Evolutionary conservation across 2,888 invertebrate genomes (phyloP), one percentile per base, ranked within the genome.

Genomic region (Julus scandinavius): DNA sequence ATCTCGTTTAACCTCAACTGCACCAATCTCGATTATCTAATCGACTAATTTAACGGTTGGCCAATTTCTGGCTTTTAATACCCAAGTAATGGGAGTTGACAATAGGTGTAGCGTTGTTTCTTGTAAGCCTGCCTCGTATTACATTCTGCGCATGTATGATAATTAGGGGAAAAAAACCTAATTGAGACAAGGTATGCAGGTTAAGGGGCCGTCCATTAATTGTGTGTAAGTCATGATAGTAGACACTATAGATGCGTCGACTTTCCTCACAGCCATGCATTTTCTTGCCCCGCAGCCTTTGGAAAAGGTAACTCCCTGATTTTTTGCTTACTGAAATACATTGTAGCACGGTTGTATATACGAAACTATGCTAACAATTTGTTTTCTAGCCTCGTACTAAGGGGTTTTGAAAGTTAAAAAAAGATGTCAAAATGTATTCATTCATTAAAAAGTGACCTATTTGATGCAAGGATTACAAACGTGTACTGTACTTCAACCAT

Each of bases 201-300:
- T 80, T 80, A 80, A 38, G 80, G 80, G 80, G 80, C 29, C 80
- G 38, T 80, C 38, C 80, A 80, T 80, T 80, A 80, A 80, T 80
- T 80, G 29, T 11, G 80, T 38, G 63, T 72, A 20, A 72, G 63
- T 7, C 63, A 7, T 72, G 63, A 72, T 20, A 20, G 20, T 72
- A 20, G 63, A 72, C n/a, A 0, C 29, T 29, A 29, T 29, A 29
- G 29, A 29, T 29, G 29, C 63, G 63, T 72, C 20, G 20, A 72
- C 20, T 72, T 72, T 72, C 6, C 4, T 6, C 6, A 20, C 80
- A 80, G 3, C n/a, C 29, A 29, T 29, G 29, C 17, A 58, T 6
- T 29, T 29, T 72, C 11, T 72, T 38, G 38, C 4, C 80, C 29
- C 15, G 38, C 11, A 80, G 80, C 80, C 4, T 20, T 20, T 20